Evolutionary conservation across 2,113 vertebrate genomes (phyloP).

Genomic region (Spea bombifrons): DNA sequence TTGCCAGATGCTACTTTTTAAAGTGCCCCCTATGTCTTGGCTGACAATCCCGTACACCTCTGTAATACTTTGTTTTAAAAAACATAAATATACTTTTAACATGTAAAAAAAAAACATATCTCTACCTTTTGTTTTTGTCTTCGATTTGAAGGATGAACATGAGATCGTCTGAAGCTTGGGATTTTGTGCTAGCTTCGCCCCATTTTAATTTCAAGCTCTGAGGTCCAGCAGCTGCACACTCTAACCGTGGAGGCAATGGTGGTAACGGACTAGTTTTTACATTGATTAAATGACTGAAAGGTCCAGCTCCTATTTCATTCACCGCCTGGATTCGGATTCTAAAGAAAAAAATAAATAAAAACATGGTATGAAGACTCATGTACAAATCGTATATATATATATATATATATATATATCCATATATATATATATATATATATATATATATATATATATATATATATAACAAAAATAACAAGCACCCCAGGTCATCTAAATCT

Average conservation of each 20-base stretch:
- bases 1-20: no score
- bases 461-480: no score
- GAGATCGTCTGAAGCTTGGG: constrained; percentile 71
- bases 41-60: no score
- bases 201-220: constrained; percentile 97
- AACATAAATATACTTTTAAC: no score
- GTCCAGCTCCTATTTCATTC: constrained; percentile 87
- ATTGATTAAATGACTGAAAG: constrained; percentile 78
- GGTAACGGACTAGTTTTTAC: constrained; percentile 87
- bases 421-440: no score
- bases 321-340: constrained; percentile 90
- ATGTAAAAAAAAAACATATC: no score
- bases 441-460: no score
- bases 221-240: constrained; percentile 88
- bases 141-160: constrained; percentile 91
- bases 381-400: not conserved
- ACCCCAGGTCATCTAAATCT: no score
- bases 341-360: not conserved
- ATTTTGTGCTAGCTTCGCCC: constrained; percentile 81
- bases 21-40: no score
- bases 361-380: not conserved
- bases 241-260: constrained; percentile 85
- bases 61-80: no score
- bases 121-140: constrained; percentile 89
- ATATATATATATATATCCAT: no score